Evolutionary conservation across 2,797 vertebrate genomes (phyloP).

Genomic region (Anabacerthia variegaticeps): DNA sequence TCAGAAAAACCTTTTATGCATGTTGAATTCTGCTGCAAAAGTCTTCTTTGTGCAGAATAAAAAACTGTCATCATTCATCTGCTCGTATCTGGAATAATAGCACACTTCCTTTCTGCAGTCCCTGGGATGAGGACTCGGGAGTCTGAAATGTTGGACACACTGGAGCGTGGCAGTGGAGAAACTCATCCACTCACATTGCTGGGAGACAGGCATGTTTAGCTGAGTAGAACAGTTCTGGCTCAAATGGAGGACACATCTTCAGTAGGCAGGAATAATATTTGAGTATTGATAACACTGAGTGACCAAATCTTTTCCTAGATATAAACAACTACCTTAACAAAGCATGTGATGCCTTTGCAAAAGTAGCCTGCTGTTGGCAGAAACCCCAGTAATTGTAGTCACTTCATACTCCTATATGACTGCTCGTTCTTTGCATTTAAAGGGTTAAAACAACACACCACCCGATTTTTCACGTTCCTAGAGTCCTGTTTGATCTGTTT

Average conservation of each 20-base stretch:
- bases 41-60: neutral
- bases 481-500: neutral
- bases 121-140: neutral
- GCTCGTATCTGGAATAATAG: neutral
- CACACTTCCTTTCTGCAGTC: neutral
- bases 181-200: neutral
- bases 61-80: neutral
- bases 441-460: neutral
- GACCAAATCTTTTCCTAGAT: neutral
- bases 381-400: neutral
- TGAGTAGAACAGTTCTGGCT: neutral
- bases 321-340: neutral
- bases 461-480: neutral
- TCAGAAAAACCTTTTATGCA: neutral
- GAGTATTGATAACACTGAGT: neutral
- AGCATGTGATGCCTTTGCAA: neutral
- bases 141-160: neutral
- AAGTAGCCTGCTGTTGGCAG: neutral
- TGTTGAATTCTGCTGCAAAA: neutral
- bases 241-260: neutral
- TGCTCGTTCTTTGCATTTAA: neutral
- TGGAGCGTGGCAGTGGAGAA: neutral
- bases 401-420: neutral
- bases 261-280: neutral
- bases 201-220: rapidly evolving